phyloP scores from a whole-genome alignment of 2,113 vertebrate species.

The Hypomesus transpacificus region DNA sequence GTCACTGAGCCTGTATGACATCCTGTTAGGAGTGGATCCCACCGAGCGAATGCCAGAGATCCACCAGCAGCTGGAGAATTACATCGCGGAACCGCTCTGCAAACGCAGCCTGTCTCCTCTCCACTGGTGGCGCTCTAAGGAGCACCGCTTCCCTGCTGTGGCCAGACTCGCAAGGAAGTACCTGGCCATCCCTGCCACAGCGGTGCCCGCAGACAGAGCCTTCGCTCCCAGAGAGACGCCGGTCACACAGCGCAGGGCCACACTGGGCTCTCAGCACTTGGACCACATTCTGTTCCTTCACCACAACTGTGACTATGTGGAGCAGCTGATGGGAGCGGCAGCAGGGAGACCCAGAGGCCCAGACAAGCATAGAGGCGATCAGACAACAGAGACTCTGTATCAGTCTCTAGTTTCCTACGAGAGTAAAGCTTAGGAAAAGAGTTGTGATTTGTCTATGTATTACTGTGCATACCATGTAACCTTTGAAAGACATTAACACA shows the following conservation, averaged over 20 bases:
- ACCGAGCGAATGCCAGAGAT: slow-evolving; percentile 64
- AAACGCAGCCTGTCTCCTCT: slow-evolving; percentile 64
- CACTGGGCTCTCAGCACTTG: slow-evolving; percentile 52
- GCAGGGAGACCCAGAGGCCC: slow-evolving; percentile 25
- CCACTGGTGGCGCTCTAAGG: slow-evolving; percentile 65
- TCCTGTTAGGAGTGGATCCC: slow-evolving; percentile 68
- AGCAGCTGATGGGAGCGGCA: slow-evolving; percentile 39
- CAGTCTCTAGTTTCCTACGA: slow-evolving; percentile 53
- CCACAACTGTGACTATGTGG: slow-evolving; percentile 63
- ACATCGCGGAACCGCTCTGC: slow-evolving; percentile 67
- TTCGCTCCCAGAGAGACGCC: slow-evolving; percentile 43
- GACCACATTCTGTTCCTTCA: slow-evolving; percentile 67
- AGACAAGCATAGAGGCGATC: slow-evolving; percentile 31
- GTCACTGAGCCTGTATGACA: slow-evolving; percentile 61
- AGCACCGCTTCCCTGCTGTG: slow-evolving; percentile 64
- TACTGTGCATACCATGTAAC: neutral
- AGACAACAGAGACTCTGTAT: slow-evolving; percentile 50
- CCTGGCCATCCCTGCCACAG: slow-evolving; percentile 61
- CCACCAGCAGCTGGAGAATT: slow-evolving; percentile 69
- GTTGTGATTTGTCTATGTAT: slow-evolving; percentile 4
- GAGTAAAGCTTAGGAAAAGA: slow-evolving; percentile 33
- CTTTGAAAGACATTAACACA: too few species aligned
- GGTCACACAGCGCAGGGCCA: slow-evolving; percentile 49
- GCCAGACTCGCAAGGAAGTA: slow-evolving; percentile 60
- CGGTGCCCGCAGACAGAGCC: slow-evolving; percentile 43